Conservation (phyloP, 2,888 invertebrate species). For the Pristionchus japonicus region DNA sequence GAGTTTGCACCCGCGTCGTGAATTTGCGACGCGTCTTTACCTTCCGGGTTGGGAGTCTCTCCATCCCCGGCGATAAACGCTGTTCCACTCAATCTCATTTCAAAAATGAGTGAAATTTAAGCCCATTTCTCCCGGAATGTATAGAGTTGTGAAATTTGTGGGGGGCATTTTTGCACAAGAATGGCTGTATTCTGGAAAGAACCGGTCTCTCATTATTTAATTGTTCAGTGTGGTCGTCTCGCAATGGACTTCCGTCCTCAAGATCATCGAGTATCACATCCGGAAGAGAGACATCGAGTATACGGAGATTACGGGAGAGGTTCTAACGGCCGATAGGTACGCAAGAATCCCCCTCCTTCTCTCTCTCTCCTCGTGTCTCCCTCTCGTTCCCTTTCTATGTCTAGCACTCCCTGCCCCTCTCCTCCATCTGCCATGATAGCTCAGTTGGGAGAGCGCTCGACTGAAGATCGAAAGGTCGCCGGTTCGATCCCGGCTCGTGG, state of each 20-base stretch:
- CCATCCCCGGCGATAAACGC: too few relatives aligned
- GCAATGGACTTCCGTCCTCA: slow-evolving; percentile 90
- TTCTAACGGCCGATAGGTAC: slow-evolving; percentile 77
- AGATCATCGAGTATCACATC: slow-evolving; percentile 84
- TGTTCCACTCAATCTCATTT: too few relatives aligned
- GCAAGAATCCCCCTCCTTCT: not conserved
- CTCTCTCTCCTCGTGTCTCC: not conserved
- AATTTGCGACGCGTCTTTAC: not conserved
- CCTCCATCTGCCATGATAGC: slow-evolving; percentile 59
- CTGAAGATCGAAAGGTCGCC: slow-evolving; percentile 74
- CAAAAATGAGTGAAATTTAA: too few relatives aligned
- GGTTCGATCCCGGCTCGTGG: slow-evolving; percentile 74
- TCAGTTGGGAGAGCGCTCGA: slow-evolving; percentile 75
- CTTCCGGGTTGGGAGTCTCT: too few relatives aligned
- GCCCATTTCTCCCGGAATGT: too few relatives aligned
- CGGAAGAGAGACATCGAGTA: slow-evolving; percentile 72
- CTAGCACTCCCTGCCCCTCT: not conserved
- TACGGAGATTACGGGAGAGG: slow-evolving; percentile 84
- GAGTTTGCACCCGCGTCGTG: not conserved
- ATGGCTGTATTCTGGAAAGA: not conserved
- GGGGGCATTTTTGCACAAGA: too few relatives aligned
- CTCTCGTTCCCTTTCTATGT: not conserved
- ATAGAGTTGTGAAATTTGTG: too few relatives aligned
- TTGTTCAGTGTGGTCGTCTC: slow-evolving; percentile 83
- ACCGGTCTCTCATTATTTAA: not conserved